phyloP scores from a whole-genome alignment of 1,140 invertebrate species.

The Drosophila subpulchrella region DNA sequence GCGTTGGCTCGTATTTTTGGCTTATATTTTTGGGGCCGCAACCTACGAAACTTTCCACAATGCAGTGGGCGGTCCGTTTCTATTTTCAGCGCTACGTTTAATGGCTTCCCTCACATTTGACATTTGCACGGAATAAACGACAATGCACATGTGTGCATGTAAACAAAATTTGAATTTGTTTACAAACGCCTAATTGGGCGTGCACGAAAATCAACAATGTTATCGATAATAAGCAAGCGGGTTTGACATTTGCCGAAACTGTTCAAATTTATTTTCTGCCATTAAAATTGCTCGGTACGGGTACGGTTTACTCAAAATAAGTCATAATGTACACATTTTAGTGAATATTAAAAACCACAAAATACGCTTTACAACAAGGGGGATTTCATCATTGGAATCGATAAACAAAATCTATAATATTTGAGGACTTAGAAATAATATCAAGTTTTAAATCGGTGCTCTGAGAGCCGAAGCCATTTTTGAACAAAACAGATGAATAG shows the following conservation, averaged over 20 bases:
- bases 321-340: neutral
- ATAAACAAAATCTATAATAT: too few relatives aligned
- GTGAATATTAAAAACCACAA: neutral
- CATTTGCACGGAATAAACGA: constrained; percentile 51
- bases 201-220: constrained; percentile 35
- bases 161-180: constrained; percentile 38
- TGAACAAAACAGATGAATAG: neutral
- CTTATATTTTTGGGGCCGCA: constrained; percentile 56
- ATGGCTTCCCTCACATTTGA: constrained; percentile 67
- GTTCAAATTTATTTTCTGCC: constrained; percentile 20
- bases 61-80: constrained; percentile 55
- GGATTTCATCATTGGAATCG: too few relatives aligned
- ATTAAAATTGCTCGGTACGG: constrained; percentile 3
- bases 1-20: constrained; percentile 34
- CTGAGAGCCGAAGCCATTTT: too few relatives aligned
- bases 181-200: constrained; percentile 36
- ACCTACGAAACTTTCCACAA: constrained; percentile 67
- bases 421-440: neutral
- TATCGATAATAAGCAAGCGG: constrained; percentile 13
- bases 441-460: neutral
- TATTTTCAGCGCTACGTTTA: constrained; percentile 55
- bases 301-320: constrained; percentile 6
- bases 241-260: constrained; percentile 35
- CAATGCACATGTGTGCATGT: constrained; percentile 14
- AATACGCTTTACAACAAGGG: neutral